These are phyloP conservation scores for Metallyticus violacea DNA, from an alignment of 2,888 invertebrate genomes.

Conservation along the genomic window DNA sequence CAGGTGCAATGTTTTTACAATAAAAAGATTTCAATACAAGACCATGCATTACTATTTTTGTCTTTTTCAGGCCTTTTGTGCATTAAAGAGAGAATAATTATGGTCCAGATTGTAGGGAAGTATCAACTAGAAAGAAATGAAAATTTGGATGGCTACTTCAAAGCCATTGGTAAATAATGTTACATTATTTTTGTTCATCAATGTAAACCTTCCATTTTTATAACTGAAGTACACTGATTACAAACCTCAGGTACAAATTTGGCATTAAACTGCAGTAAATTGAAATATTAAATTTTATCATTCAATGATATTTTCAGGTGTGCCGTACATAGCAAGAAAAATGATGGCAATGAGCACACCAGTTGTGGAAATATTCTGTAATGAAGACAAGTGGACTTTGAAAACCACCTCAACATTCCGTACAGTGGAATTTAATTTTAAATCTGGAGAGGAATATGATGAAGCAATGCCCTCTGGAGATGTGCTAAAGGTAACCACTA, in stretches of 20 bases:
- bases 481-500: slow-evolving; percentile 45
- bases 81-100: slow-evolving; percentile 40
- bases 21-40: too few species aligned
- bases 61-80: background rate
- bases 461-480: slow-evolving; percentile 61
- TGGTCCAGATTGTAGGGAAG: slow-evolving; percentile 59
- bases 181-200: background rate
- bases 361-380: slow-evolving; percentile 54
- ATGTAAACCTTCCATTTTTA: too few species aligned
- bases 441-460: slow-evolving; percentile 60
- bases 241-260: too few species aligned
- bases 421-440: slow-evolving; percentile 55
- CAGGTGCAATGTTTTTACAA: too few species aligned
- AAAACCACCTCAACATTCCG: slow-evolving; percentile 56
- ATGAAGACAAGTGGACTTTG: slow-evolving; percentile 57
- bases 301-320: slow-evolving; percentile 53
- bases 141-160: slow-evolving; percentile 63
- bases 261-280: too few species aligned
- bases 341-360: slow-evolving; percentile 63
- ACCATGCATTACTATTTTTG: background rate
- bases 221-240: too few species aligned
- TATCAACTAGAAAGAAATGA: slow-evolving; percentile 64
- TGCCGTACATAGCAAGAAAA: slow-evolving; percentile 63
- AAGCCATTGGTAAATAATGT: slow-evolving; percentile 55
- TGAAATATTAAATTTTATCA: too few species aligned